These are phyloP conservation scores for Microplitis demolitor DNA, from an alignment of 1,140 invertebrate genomes.

Conservation along the genomic window DNA sequence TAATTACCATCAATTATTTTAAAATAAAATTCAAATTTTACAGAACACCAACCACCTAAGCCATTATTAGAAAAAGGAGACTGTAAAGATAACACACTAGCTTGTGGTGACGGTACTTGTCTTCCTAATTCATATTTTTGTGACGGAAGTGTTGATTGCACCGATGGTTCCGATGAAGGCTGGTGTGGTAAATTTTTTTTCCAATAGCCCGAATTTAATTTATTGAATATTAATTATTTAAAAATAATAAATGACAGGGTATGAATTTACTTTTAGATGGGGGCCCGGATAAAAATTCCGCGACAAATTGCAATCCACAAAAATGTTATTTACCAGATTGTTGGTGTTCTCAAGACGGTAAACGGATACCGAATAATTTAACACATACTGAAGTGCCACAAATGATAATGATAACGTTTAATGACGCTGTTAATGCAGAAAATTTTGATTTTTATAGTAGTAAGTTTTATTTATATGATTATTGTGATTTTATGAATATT, in stretches of 20 bases:
- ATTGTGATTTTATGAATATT: slow-evolving; percentile 10
- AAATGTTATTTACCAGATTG: slow-evolving; percentile 75
- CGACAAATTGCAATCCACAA: slow-evolving; percentile 67
- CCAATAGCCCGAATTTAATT: background rate
- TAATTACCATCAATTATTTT: background rate
- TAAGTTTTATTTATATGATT: slow-evolving; percentile 27
- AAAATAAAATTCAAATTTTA: slow-evolving; percentile 49
- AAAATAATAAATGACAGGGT: background rate
- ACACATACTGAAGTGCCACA: slow-evolving; percentile 62
- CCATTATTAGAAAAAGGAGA: slow-evolving; percentile 71
- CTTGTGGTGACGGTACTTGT: slow-evolving; percentile 77
- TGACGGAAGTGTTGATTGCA: slow-evolving; percentile 78
- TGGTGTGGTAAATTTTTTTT: slow-evolving; percentile 57
- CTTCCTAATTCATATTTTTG: slow-evolving; percentile 79
- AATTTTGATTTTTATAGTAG: slow-evolving; percentile 74
- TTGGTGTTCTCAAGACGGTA: slow-evolving; percentile 76
- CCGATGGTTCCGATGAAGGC: slow-evolving; percentile 79
- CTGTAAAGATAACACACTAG: slow-evolving; percentile 71
- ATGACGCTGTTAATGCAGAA: slow-evolving; percentile 79
- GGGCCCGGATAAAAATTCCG: slow-evolving; percentile 72
- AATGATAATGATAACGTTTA: slow-evolving; percentile 81
- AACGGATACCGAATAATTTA: slow-evolving; percentile 59
- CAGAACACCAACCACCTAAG: slow-evolving; percentile 72
- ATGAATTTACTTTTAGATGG: slow-evolving; percentile 58
- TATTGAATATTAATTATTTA: background rate